phyloP scores from a whole-genome alignment of 1,140 invertebrate species.

The Drosophila cardini region DNA sequence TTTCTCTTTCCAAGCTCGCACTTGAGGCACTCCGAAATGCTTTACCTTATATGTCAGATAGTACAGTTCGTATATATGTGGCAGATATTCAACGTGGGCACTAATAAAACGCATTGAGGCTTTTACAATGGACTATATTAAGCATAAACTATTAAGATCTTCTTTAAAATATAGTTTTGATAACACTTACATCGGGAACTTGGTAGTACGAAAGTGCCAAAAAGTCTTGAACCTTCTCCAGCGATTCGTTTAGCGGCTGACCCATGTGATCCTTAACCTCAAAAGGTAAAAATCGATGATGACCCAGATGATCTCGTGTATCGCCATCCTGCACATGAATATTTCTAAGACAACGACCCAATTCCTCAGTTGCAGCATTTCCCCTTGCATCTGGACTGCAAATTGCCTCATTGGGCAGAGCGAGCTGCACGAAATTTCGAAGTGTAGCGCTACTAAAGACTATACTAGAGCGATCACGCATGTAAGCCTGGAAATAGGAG shows the following conservation, averaged over 20 bases:
- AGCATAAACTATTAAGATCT: neutral
- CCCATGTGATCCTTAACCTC: constrained; percentile 30
- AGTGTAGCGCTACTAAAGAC: constrained; percentile 62
- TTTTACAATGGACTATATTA: constrained; percentile 33
- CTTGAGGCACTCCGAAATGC: constrained; percentile 46
- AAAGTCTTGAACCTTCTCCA: constrained; percentile 45
- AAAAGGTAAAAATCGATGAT: constrained; percentile 67
- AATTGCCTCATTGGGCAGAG: constrained; percentile 50
- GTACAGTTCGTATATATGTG: constrained; percentile 43
- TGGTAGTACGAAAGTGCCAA: constrained; percentile 47
- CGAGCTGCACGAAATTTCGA: constrained; percentile 36
- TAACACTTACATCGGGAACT: constrained; percentile 47
- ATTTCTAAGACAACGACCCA: constrained; percentile 60
- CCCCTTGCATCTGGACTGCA: constrained; percentile 29
- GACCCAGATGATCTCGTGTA: constrained; percentile 53
- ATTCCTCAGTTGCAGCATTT: constrained; percentile 31
- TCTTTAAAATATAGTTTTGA: neutral
- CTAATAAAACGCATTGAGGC: constrained; percentile 47
- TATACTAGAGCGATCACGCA: constrained; percentile 38
- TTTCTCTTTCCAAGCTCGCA: neutral
- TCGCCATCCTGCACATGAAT: constrained; percentile 61
- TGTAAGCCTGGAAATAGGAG: constrained; percentile 38
- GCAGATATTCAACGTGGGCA: constrained; percentile 21
- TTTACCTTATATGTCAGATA: constrained; percentile 54
- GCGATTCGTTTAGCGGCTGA: constrained; percentile 27